Percentiles rank a stretch among this genome's conserved stretches.
Evolutionary conservation across 2,797 vertebrate species (phyloP).

Genomic region (Sphaeramia orbicularis): DNA sequence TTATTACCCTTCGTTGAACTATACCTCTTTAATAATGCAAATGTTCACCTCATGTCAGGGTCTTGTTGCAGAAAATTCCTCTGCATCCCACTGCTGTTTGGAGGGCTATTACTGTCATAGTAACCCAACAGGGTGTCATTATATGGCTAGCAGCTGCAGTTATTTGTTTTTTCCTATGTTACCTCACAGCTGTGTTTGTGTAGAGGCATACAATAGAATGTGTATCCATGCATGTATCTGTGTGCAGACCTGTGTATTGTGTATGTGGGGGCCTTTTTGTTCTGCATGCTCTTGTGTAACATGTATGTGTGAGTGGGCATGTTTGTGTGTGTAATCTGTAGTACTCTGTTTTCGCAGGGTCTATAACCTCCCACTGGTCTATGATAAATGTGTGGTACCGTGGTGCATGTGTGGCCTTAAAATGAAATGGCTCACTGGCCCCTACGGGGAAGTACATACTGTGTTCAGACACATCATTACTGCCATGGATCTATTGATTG

Average conservation of each 20-base stretch:
- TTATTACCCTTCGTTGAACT: constrained; percentile 28
- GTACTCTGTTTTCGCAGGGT: constrained; percentile 55
- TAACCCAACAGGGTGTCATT: constrained; percentile 75
- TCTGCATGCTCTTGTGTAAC: constrained; percentile 2
- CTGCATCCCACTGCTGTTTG: constrained; percentile 62
- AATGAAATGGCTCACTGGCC: constrained; percentile 57
- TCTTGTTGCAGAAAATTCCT: constrained; percentile 44
- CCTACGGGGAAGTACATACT: constrained; percentile 41
- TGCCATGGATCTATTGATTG: constrained; percentile 70
- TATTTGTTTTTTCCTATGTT: constrained; percentile 65
- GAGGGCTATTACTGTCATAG: constrained; percentile 71
- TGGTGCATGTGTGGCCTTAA: constrained; percentile 68
- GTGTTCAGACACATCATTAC: constrained; percentile 75
- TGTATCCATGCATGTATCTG: constrained; percentile 7
- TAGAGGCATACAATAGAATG: constrained; percentile 19
- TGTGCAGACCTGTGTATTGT: neutral
- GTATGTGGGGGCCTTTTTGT: constrained; percentile 14
- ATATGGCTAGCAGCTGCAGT: constrained; percentile 62
- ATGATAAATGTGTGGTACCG: constrained; percentile 76
- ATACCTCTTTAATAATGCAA: constrained; percentile 61
- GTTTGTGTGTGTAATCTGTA: constrained; percentile 30
- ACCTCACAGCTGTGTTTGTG: constrained; percentile 42
- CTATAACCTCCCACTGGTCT: constrained; percentile 56
- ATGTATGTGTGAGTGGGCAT: constrained; percentile 14
- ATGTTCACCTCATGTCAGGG: constrained; percentile 41